Conservation (phyloP, 2,888 invertebrate species). For the Mimumesa dahlbomi region DNA sequence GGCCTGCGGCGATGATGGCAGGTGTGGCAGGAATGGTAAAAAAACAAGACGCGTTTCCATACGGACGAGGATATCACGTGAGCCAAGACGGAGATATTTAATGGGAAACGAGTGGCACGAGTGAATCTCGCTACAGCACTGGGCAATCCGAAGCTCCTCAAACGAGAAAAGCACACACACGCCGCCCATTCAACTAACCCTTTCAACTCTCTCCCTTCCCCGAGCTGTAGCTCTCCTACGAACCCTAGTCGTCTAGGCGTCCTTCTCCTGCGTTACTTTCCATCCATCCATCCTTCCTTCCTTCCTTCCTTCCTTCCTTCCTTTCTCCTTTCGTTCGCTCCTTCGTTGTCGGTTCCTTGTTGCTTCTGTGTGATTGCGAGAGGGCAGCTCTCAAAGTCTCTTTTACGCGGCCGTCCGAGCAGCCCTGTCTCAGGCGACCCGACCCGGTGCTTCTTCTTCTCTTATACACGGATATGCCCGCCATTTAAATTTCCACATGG, state of each 20-base stretch:
- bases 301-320: conserved; percentile 7
- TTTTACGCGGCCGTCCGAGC: conserved; percentile 57
- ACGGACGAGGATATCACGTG: no score
- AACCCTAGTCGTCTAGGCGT: conserved; percentile 45
- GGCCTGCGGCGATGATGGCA: no score
- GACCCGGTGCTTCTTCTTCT: conserved; percentile 31
- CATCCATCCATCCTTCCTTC: conserved; percentile 32
- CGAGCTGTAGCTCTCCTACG: no score
- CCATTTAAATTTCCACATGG: conserved; percentile 56
- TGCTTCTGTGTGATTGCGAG: no score
- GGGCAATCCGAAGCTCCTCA: conserved; percentile 71
- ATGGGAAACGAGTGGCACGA: not conserved
- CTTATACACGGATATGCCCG: no score
- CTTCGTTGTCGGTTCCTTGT: no score
- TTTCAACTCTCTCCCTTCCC: conserved; percentile 64
- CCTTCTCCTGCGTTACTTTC: conserved; percentile 48
- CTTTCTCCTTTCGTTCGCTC: conserved; percentile 13
- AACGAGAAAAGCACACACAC: conserved; percentile 76
- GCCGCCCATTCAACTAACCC: conserved; percentile 76
- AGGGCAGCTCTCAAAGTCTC: conserved; percentile 56
- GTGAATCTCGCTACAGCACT: conserved; percentile 48
- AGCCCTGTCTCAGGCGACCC: conserved; percentile 51
- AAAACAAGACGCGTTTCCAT: no score
- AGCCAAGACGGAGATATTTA: not conserved
- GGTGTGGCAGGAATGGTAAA: no score